phyloP scores from a whole-genome alignment of 2,888 invertebrate genomes.

The Ernsta delagoae region DNA sequence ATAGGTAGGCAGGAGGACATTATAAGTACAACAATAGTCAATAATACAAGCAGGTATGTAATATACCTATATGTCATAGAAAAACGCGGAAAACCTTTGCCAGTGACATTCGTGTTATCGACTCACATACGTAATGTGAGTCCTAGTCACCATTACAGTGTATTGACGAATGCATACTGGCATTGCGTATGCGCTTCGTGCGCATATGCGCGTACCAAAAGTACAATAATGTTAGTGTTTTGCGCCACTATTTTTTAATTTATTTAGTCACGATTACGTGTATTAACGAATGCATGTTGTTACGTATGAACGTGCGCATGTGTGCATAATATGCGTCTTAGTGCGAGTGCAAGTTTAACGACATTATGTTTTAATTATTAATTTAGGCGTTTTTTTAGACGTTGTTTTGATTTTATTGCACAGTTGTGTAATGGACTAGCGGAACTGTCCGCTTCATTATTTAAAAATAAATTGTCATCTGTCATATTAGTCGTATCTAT shows the following conservation, averaged over 20 bases:
- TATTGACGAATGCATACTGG: constrained; percentile 9
- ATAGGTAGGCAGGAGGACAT: no score
- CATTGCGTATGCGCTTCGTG: constrained; percentile 6
- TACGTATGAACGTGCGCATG: no score
- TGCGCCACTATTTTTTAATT: not conserved
- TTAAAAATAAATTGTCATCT: not conserved
- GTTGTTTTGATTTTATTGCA: no score
- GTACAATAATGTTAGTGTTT: not conserved
- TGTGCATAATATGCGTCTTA: no score
- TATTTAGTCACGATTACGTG: no score
- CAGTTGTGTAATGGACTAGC: no score
- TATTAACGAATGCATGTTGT: no score
- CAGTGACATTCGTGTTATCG: constrained; percentile 12
- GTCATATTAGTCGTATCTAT: not conserved
- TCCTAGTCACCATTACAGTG: constrained; percentile 12
- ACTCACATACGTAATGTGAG: constrained; percentile 11
- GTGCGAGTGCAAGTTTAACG: no score
- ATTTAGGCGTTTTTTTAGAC: no score
- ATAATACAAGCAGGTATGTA: no score
- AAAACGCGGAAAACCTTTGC: constrained; percentile 9
- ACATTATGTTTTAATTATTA: no score
- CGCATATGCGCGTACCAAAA: not conserved
- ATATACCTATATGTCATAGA: not conserved
- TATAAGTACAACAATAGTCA: no score
- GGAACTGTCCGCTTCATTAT: not conserved